phyloP scores from a whole-genome alignment of 1,140 invertebrate species.

The Pseudachorutes palmiensis region DNA sequence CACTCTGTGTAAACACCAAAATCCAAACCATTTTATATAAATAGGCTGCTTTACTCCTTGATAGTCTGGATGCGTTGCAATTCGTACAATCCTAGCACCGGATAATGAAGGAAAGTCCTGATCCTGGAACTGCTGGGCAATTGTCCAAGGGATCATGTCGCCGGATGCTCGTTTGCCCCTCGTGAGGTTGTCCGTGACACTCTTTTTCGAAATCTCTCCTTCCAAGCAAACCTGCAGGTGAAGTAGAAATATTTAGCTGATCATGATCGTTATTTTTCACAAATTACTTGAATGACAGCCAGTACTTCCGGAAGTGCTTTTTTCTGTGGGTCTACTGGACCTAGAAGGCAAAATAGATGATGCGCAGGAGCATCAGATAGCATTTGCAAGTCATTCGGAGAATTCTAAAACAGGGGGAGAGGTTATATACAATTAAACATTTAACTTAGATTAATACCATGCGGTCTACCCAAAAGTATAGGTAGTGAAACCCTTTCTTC shows the following conservation, averaged over 20 bases:
- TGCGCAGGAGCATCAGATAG: slow-evolving; percentile 97
- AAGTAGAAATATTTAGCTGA: not conserved
- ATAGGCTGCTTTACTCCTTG: slow-evolving; percentile 59
- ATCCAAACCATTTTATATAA: not conserved
- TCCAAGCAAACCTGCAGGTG: slow-evolving; percentile 73
- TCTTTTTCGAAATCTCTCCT: slow-evolving; percentile 79
- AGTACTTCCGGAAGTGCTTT: slow-evolving; percentile 80
- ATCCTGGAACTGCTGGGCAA: slow-evolving; percentile 93
- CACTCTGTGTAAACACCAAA: slow-evolving; percentile 12
- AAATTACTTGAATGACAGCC: slow-evolving; percentile 70
- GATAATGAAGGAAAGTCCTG: slow-evolving; percentile 82
- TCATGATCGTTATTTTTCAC: slow-evolving; percentile 2
- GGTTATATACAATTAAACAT: too few species aligned
- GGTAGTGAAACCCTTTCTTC: too few species aligned
- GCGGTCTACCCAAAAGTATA: too few species aligned
- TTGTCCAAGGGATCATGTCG: slow-evolving; percentile 96
- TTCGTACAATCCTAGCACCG: slow-evolving; percentile 85
- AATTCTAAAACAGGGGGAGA: slow-evolving; percentile 59
- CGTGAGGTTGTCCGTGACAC: slow-evolving; percentile 66
- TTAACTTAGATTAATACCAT: too few species aligned
- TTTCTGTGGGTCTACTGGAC: slow-evolving; percentile 63
- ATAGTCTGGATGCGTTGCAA: slow-evolving; percentile 97
- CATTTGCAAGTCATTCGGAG: slow-evolving; percentile 97
- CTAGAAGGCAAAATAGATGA: slow-evolving; percentile 90
- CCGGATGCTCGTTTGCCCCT: slow-evolving; percentile 83